A percentile compares a stretch with the other conserved stretches of the same genome.
Evolutionary conservation across 2,797 vertebrate species (phyloP).

Genomic region (Poeciliopsis infans): DNA sequence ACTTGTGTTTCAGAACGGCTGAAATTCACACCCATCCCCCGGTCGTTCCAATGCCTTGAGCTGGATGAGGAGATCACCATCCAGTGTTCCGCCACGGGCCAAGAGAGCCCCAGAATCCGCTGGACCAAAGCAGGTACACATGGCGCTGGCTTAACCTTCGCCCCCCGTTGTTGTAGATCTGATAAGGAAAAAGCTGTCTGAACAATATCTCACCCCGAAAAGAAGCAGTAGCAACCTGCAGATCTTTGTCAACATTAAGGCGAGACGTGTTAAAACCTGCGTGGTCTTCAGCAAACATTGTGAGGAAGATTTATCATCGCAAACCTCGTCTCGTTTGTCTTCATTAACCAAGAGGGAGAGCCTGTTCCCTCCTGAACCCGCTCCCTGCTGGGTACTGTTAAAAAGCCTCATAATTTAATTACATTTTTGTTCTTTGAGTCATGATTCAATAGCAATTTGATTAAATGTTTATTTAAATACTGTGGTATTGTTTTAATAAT

Average conservation of each 20-base stretch:
- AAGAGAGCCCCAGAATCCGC: slow-evolving; percentile 87
- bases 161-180: slow-evolving; percentile 1
- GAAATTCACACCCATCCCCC: slow-evolving; percentile 95
- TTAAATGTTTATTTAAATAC: no score
- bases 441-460: no score
- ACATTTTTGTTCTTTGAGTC: no score
- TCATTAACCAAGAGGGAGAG: neutral
- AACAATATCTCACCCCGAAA: neutral
- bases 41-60: slow-evolving; percentile 92
- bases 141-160: neutral
- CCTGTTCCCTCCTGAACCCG: neutral
- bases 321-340: neutral
- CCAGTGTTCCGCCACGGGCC: slow-evolving; percentile 91
- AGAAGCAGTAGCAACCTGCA: neutral
- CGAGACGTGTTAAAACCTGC: slow-evolving; percentile 25
- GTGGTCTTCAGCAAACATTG: slow-evolving; percentile 1
- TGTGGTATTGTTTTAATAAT: no score
- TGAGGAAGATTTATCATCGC: slow-evolving; percentile 23
- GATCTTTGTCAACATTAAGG: slow-evolving; percentile 12
- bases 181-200: slow-evolving; percentile 17
- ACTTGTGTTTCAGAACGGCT: slow-evolving; percentile 88
- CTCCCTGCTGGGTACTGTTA: no score
- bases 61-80: slow-evolving; percentile 90
- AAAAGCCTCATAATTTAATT: no score
- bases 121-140: slow-evolving; percentile 91